Evolutionary conservation across 2,797 vertebrate species (phyloP).

Genomic region (Loriculus beryllinus): DNA sequence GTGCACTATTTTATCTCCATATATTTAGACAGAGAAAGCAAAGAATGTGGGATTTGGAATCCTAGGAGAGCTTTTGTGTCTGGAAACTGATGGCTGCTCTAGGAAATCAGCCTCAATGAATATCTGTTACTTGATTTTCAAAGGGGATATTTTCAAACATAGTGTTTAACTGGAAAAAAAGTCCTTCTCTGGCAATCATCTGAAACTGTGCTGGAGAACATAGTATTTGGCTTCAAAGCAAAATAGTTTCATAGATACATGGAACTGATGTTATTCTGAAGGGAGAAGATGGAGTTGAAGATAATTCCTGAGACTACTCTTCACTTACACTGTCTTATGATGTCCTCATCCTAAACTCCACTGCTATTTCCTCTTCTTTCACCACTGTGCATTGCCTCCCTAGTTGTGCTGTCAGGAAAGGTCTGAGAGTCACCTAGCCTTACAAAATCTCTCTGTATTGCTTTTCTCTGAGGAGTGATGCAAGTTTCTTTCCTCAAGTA

Average conservation of each 20-base stretch:
- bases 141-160: neutral
- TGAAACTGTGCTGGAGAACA: neutral
- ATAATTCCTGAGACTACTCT: neutral
- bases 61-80: neutral
- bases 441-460: neutral
- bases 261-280: neutral
- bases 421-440: neutral
- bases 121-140: neutral
- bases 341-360: neutral
- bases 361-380: neutral
- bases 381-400: rapidly evolving
- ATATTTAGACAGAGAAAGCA: neutral
- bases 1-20: neutral
- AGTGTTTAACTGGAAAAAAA: neutral
- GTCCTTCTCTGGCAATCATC: neutral
- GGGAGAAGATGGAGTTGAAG: neutral
- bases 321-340: neutral
- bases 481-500: neutral
- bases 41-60: neutral
- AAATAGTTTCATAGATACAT: neutral
- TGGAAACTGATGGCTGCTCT: neutral
- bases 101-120: neutral
- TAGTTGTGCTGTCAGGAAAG: neutral
- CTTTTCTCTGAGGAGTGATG: neutral
- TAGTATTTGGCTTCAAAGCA: neutral